Percentiles rank a stretch among this genome's conserved stretches.
phyloP scores from a whole-genome alignment of 2,797 vertebrate genomes.

The Antrozous pallidus region DNA sequence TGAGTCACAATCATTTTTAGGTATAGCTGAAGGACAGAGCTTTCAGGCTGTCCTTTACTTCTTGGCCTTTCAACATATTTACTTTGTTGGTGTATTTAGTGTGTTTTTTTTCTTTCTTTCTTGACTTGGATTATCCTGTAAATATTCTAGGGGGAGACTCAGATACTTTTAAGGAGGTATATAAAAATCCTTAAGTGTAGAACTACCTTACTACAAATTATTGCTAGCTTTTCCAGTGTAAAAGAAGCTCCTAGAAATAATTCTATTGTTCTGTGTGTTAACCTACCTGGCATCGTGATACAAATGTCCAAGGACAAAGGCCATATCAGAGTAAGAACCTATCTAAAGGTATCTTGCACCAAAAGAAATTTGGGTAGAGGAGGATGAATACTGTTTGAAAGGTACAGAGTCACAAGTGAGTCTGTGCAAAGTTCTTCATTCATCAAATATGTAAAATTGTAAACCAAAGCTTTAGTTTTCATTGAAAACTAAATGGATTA shows the following conservation, averaged over 20 bases:
- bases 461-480: not conserved
- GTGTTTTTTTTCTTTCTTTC: too few relatives aligned
- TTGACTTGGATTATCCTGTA: too few relatives aligned
- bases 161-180: too few relatives aligned
- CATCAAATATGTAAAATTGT: not conserved
- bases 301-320: not conserved
- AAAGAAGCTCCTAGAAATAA: not conserved
- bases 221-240: not conserved
- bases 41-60: too few relatives aligned
- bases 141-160: too few relatives aligned
- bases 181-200: too few relatives aligned
- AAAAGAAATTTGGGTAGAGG: not conserved
- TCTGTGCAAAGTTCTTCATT: not conserved
- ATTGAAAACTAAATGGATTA: too few relatives aligned
- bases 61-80: too few relatives aligned
- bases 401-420: not conserved
- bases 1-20: not conserved
- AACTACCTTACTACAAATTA: too few relatives aligned
- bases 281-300: not conserved
- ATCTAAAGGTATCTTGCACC: not conserved
- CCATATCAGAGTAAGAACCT: not conserved
- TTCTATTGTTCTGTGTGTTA: not conserved
- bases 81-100: too few relatives aligned
- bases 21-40: not conserved
- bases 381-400: not conserved